phyloP scores from a whole-genome alignment of 2,797 vertebrate species.

The Gallinago solitaria region DNA sequence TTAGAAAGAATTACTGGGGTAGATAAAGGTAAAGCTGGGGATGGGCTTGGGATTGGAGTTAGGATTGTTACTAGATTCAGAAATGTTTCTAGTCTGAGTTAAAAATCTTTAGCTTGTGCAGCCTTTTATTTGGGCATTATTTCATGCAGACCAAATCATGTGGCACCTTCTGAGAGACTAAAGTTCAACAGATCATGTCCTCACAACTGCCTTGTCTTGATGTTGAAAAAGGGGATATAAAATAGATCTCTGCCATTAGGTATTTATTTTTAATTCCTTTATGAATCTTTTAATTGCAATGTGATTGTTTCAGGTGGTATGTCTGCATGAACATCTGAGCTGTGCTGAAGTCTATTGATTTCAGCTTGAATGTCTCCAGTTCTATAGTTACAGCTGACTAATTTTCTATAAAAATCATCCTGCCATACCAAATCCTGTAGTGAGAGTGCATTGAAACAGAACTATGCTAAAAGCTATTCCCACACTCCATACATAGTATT shows the following conservation, averaged over 20 bases:
- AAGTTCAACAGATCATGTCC: not conserved
- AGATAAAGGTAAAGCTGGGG: not conserved
- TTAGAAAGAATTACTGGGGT: not conserved
- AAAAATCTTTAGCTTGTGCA: not conserved
- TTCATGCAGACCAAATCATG: not conserved
- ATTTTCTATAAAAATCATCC: constrained; percentile 27
- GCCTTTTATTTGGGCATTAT: not conserved
- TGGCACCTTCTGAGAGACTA: not conserved
- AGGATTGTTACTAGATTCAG: not conserved
- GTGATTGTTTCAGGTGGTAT: not conserved
- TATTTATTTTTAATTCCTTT: constrained; percentile 6
- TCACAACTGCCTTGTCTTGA: not conserved
- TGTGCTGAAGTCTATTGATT: not conserved
- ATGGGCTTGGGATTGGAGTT: not conserved
- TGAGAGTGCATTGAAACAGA: not conserved
- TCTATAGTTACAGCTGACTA: not conserved
- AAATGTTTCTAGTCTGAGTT: not conserved
- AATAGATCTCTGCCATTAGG: not conserved
- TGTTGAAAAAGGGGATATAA: not conserved
- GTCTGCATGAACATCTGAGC: not conserved
- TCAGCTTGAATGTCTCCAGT: not conserved
- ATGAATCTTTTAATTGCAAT: not conserved
- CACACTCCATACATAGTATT: not conserved
- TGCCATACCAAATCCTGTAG: not conserved
- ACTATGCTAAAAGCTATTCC: not conserved